These are phyloP conservation scores for Pycnonotus jocosus DNA, from an alignment of 2,113 vertebrate species.

Conservation along the genomic window DNA sequence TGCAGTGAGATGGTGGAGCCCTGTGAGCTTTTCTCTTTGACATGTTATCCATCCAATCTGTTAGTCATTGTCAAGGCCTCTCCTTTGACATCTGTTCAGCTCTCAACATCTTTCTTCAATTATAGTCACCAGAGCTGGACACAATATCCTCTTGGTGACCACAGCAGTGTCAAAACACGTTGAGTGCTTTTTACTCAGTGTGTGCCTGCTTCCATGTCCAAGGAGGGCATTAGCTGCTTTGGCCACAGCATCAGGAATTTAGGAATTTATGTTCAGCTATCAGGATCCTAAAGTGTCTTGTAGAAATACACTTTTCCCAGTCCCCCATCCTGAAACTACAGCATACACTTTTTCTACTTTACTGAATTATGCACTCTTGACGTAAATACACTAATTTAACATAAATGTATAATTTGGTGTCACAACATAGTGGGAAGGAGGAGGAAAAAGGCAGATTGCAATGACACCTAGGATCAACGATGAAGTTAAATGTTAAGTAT, in stretches of 20 bases:
- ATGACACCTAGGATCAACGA: background rate
- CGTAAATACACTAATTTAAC: background rate
- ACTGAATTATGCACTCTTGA: background rate
- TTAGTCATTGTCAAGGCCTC: background rate
- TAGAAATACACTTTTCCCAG: background rate
- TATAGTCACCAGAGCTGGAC: background rate
- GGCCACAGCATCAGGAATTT: background rate
- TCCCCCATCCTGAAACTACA: background rate
- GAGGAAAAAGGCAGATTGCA: background rate
- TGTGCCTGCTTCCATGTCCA: background rate
- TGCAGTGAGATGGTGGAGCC: background rate
- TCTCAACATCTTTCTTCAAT: constrained; percentile 10
- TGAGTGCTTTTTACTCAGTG: background rate
- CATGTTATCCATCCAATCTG: background rate
- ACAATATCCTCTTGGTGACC: background rate
- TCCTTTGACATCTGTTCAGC: background rate
- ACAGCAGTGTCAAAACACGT: background rate
- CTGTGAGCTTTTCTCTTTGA: background rate
- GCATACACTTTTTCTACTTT: background rate
- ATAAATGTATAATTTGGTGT: background rate
- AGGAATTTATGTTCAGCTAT: background rate
- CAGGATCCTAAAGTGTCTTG: background rate
- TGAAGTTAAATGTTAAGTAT: background rate
- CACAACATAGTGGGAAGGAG: background rate
- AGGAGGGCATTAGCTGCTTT: background rate